phyloP scores from a whole-genome alignment of 2,888 invertebrate species.

The Biston betularia region DNA sequence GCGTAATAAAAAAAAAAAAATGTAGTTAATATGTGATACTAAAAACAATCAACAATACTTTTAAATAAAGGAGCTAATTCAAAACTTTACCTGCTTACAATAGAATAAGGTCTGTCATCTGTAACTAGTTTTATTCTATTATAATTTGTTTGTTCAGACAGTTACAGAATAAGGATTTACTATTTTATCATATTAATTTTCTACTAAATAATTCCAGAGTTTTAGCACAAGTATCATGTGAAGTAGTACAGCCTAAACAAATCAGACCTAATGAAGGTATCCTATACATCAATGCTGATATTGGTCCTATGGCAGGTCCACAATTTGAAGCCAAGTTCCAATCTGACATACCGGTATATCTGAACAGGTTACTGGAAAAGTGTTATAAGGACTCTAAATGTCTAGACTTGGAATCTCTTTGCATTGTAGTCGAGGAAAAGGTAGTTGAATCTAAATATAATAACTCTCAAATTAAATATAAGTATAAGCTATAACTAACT shows the following conservation, averaged over 20 bases:
- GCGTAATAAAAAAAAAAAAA: too few species aligned
- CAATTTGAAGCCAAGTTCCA: constrained; percentile 93
- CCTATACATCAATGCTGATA: constrained; percentile 93
- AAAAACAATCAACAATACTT: too few species aligned
- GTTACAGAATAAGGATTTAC: neutral
- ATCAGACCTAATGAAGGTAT: constrained; percentile 96
- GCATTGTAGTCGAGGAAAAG: constrained; percentile 96
- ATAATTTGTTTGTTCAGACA: neutral
- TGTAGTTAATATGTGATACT: too few species aligned
- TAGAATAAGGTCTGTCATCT: too few species aligned
- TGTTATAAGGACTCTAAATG: constrained; percentile 96
- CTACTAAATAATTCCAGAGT: constrained; percentile 85
- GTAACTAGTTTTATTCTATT: too few species aligned
- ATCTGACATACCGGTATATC: constrained; percentile 89
- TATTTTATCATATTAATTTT: neutral
- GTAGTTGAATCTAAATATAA: constrained; percentile 68
- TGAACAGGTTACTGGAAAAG: constrained; percentile 94
- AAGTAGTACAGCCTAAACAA: constrained; percentile 93
- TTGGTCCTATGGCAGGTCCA: constrained; percentile 94
- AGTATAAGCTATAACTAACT: too few species aligned
- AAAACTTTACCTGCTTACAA: too few species aligned
- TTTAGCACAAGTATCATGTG: constrained; percentile 95
- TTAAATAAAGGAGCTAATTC: too few species aligned
- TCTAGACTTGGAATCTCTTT: constrained; percentile 97
- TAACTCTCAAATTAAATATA: neutral